Conservation (phyloP, 2,797 vertebrate species). For the Pseudochirops corinnae region DNA sequence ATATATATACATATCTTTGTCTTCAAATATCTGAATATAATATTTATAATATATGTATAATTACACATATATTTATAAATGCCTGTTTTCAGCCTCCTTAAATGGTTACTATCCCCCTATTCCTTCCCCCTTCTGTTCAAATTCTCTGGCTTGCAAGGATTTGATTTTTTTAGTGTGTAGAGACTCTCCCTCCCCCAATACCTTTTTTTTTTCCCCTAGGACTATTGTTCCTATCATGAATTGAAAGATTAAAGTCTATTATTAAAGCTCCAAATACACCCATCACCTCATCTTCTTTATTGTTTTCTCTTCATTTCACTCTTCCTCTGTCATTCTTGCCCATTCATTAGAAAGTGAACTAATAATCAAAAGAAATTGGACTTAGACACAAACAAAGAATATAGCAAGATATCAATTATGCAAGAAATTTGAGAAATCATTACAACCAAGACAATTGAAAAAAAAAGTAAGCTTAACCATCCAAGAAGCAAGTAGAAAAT, state of each 20-base stretch:
- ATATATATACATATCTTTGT: too few species aligned
- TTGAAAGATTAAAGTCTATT: background rate
- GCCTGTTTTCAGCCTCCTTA: background rate
- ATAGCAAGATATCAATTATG: background rate
- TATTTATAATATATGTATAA: too few species aligned
- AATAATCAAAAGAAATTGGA: background rate
- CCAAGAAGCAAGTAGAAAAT: background rate
- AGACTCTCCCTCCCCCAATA: background rate
- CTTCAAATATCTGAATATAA: too few species aligned
- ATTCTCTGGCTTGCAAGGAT: background rate
- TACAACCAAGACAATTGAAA: background rate
- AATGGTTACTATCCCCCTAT: background rate
- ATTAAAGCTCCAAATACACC: background rate
- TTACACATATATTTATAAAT: background rate
- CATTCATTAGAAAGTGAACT: background rate
- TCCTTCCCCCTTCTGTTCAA: background rate
- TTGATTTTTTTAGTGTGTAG: background rate
- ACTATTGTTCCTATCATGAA: background rate
- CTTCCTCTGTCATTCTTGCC: background rate
- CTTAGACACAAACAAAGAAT: background rate
- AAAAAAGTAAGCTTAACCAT: background rate
- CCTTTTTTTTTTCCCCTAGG: background rate
- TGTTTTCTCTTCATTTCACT: background rate
- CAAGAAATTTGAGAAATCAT: background rate
- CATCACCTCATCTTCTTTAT: background rate